Evolutionary conservation across 2,113 vertebrate species (phyloP).

Genomic region (Hippoglossus stenolepis): DNA sequence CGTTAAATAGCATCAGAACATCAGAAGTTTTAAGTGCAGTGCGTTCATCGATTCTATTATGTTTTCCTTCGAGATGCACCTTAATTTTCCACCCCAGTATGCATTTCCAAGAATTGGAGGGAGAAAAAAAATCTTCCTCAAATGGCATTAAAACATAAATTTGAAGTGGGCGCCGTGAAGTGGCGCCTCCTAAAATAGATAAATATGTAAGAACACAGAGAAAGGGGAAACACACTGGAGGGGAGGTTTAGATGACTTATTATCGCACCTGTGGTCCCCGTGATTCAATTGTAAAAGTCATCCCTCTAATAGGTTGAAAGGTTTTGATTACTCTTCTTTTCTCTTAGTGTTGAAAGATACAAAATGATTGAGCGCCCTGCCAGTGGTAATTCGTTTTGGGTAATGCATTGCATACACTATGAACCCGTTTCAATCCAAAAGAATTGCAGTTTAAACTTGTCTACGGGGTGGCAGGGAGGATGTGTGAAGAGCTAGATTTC

Average conservation of each 20-base stretch:
- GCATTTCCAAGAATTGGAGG: slow-evolving; percentile 81
- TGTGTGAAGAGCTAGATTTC: slow-evolving; percentile 55
- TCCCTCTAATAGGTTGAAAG: slow-evolving; percentile 99
- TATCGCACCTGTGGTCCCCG: slow-evolving; percentile 99
- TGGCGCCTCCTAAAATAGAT: slow-evolving; percentile 90
- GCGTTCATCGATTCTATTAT: slow-evolving; percentile 86
- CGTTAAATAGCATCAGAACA: slow-evolving; percentile 87
- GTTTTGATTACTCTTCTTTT: slow-evolving; percentile 99
- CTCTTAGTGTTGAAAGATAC: slow-evolving; percentile 98
- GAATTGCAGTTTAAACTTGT: slow-evolving; percentile 95
- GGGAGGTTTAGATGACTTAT: slow-evolving; percentile 97
- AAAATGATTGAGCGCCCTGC: slow-evolving; percentile 96
- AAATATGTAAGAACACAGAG: slow-evolving; percentile 98
- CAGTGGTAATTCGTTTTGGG: slow-evolving; percentile 99
- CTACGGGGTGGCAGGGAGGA: slow-evolving; percentile 80
- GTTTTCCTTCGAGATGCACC: slow-evolving; percentile 86
- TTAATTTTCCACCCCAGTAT: slow-evolving; percentile 85
- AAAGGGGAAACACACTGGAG: slow-evolving; percentile 92
- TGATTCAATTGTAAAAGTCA: slow-evolving; percentile 99
- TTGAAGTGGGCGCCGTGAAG: slow-evolving; percentile 78
- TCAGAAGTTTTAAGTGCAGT: slow-evolving; percentile 86
- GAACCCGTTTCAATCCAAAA: slow-evolving; percentile 93
- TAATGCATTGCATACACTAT: slow-evolving; percentile 98
- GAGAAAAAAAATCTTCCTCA: slow-evolving; percentile 70
- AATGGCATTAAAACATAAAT: slow-evolving; percentile 84